Evolutionary conservation across 2,888 invertebrate genomes (phyloP).

Genomic region (Aspidiotus rigidus): DNA sequence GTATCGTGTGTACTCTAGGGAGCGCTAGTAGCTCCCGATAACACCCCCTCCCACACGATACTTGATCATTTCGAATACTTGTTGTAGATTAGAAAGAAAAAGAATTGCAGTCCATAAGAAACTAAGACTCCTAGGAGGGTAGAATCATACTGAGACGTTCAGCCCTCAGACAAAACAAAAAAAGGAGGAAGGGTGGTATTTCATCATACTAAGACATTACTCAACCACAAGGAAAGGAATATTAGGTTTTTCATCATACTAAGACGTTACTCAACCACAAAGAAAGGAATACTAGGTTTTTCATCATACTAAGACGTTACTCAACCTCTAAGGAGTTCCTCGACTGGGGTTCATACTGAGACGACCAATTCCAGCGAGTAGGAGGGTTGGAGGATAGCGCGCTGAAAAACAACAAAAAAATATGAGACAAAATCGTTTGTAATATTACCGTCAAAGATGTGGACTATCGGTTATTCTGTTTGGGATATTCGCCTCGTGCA

Average conservation of each 20-base stretch:
- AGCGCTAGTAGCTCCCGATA: conserved; percentile 3
- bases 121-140: background rate
- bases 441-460: background rate
- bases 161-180: background rate
- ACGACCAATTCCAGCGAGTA: conserved; percentile 2
- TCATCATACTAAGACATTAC: background rate
- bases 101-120: too few relatives aligned
- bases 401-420: background rate
- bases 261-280: background rate
- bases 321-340: too few relatives aligned
- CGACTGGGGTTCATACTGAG: conserved; percentile 1
- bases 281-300: too few relatives aligned
- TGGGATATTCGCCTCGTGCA: background rate
- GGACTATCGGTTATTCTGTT: background rate
- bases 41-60: background rate
- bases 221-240: background rate
- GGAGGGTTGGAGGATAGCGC: conserved; percentile 1
- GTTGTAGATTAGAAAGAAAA: background rate
- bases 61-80: conserved; percentile 2
- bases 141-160: background rate
- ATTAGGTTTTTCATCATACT: background rate
- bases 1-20: background rate
- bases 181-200: background rate
- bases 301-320: too few relatives aligned
- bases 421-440: background rate